Evolutionary conservation across 30 jellyfish, hydroid and myxozoan species (phyloP).

Genomic region (Aurelia sp.): DNA sequence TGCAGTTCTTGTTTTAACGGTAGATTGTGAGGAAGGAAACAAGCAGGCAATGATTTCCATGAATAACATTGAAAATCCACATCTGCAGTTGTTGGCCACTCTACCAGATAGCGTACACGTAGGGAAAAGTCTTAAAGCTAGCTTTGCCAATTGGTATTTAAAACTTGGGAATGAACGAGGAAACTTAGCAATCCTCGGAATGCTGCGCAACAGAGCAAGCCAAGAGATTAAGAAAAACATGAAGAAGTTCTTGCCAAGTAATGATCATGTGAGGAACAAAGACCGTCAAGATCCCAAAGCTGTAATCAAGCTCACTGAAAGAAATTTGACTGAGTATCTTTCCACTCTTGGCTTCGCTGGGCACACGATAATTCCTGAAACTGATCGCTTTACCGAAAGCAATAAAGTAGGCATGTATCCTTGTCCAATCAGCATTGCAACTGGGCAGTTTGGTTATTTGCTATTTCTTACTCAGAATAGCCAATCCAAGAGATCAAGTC

Average conservation of each 20-base stretch:
- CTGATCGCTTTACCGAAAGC: not conserved
- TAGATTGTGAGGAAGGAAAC: conserved; percentile 57
- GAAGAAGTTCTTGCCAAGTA: not conserved
- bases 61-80: not conserved
- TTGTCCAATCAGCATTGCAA: conserved; percentile 1
- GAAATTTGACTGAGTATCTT: not conserved
- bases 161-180: conserved; percentile 15
- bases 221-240: not conserved
- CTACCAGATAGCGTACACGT: conserved; percentile 20
- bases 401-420: conserved; percentile 45
- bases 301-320: not conserved
- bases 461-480: not conserved
- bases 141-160: conserved; percentile 16
- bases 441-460: conserved; percentile 27
- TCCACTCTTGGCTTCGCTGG: conserved; percentile 17
- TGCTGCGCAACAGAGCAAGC: conserved; percentile 20
- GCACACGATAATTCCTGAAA: conserved; percentile 23
- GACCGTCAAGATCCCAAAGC: not conserved
- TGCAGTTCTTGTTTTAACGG: conserved; percentile 22
- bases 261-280: conserved; percentile 6
- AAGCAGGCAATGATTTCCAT: conserved; percentile 8
- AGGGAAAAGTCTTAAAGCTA: conserved; percentile 1
- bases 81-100: not conserved
- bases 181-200: not conserved
- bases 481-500: not conserved